phyloP scores from a whole-genome alignment of 1,140 invertebrate species.

The Habropoda laboriosa region DNA sequence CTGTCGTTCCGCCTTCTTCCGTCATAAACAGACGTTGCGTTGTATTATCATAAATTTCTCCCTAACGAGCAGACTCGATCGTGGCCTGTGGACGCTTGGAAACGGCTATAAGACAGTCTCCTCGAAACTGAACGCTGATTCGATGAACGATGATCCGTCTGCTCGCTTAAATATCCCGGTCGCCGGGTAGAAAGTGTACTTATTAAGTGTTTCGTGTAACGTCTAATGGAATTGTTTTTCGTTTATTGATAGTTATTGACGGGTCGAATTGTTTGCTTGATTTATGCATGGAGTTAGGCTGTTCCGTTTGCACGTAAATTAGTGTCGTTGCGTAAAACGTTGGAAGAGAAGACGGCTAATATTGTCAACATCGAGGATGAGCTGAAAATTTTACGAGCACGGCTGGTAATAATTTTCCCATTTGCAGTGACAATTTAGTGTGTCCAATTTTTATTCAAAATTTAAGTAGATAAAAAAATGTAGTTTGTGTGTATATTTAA shows the following conservation, averaged over 20 bases:
- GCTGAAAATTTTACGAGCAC: no score
- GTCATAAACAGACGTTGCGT: conserved; percentile 31
- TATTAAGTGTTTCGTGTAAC: background rate
- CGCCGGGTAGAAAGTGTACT: background rate
- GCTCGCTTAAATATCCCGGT: conserved; percentile 5
- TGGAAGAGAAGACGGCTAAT: background rate
- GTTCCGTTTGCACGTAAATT: background rate
- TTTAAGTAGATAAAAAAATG: no score
- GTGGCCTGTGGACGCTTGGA: background rate
- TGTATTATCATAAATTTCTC: conserved; percentile 25
- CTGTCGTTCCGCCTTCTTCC: background rate
- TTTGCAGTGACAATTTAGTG: no score
- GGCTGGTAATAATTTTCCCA: no score
- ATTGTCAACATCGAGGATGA: background rate
- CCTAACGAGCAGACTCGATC: conserved; percentile 27
- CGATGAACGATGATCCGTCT: conserved; percentile 4
- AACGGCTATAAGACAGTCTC: background rate
- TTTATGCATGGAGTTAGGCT: background rate
- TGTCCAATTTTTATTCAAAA: no score
- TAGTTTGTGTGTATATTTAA: no score
- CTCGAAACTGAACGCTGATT: conserved; percentile 15
- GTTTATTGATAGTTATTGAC: conserved; percentile 14
- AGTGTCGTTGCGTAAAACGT: background rate
- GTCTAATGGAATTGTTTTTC: conserved; percentile 1
- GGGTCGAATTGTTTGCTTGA: background rate